Evolutionary conservation across 2,888 invertebrate species (phyloP), one percentile per base, ranked within the genome.

Genomic region (Meandrusa payeni): DNA sequence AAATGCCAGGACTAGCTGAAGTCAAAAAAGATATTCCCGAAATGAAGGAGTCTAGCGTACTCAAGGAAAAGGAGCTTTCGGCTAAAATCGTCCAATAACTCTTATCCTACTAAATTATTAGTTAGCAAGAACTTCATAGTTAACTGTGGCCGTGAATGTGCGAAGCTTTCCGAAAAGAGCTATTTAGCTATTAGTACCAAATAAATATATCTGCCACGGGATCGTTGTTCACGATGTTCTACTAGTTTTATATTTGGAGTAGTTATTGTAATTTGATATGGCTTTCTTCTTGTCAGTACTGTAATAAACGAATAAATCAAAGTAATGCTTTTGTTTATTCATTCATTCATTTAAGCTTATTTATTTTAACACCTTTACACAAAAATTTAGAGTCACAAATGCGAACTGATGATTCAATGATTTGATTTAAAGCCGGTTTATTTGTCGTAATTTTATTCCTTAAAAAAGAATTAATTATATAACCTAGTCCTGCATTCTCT

Each of bases 101-200:
- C n/a, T 3, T 37, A 9, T 20, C 19, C 2, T 5, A 1, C 11
- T 24, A 11, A n/a, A n/a, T n/a, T 19, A 6, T n/a, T 36, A 37
- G 12, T 20, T 11, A 5, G 12, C 37, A 26, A 36, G 22, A 41
- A 27, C 23, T 36, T 22, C 23, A 27, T 37, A 33, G 12, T 12
- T 33, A 26, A 11, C 22, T 43, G 4, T 33, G 28, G 15, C 36
- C 3, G 28, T 46, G 41, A 31, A 9, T 42, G 46, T 36, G 28
- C 42, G 44, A 47, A 47, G 33, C 38, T 38, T 48, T 44, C 46
- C 46, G 28, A 41, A 40, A 49, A 43, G 46, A n/a, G 46, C 80
- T 81, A 75, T 69, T 71, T n/a, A n/a, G n/a, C n/a, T n/a, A n/a
- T n/a, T n/a, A n/a, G 73, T 71, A 82, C 83, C 83, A 85, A 85